Evolutionary conservation across 1,140 invertebrate genomes (phyloP), one percentile per base, ranked within the genome.

Genomic region (Papilio dardanus): DNA sequence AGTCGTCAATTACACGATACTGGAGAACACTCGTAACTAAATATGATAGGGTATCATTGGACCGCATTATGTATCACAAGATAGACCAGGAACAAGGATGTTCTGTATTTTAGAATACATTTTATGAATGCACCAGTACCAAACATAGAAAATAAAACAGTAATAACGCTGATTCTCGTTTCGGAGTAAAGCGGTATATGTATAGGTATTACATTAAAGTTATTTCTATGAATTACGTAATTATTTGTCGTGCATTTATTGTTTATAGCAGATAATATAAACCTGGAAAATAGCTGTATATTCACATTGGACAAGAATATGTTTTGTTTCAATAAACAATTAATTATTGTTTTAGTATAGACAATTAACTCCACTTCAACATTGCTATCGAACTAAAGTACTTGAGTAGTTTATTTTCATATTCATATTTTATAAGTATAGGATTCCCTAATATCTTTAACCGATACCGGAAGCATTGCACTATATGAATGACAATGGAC

Each of bases 201-300:
- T n/a, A n/a, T n/a, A n/a, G n/a, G n/a, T n/a, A n/a, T n/a, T n/a
- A n/a, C n/a, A 37, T 37, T 37, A 8, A n/a, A 54, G 21, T 54
- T 54, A 54, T 54, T 24, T 54, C 19, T 54, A 21, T 24, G 19
- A 50, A 21, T 54, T 54, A 10, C 50, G 6, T 54, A 10, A 54
- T 54, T 54, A 8, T 54, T 54, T 54, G 8, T 19, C 3, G 50
- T 54, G 50, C 3, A 24, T 24, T 54, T 24, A 24, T 10, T 3
- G 50, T 54, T 54, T 54, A 54, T 24, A 54, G 50, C 50, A 54
- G 21, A 54, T 54, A 54, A 24, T 24, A 7, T 46, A 46, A 54
- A 54, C 21, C 21, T 8, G 50, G 21, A 54, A 54, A 54, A 46
- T 46, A 6, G 16, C 16, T 7, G 42, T 46, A 2, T 37, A 4